Percentiles rank a stretch among this genome's conserved stretches.
Evolutionary conservation across 2,113 vertebrate genomes (phyloP).

Genomic region (Cyanocitta stelleri): DNA sequence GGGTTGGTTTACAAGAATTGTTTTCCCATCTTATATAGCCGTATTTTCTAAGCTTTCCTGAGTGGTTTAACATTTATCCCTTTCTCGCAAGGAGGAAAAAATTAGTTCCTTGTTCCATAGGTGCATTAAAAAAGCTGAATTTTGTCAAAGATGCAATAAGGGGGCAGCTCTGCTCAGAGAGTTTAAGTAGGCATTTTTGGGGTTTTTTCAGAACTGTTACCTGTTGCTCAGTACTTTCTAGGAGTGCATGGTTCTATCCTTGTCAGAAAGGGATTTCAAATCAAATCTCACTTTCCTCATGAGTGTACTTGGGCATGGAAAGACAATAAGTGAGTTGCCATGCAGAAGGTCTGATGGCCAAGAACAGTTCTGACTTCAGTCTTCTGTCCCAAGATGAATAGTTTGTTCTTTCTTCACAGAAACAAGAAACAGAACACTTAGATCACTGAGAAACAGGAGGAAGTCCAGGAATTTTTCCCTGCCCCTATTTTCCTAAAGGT

Average conservation of each 20-base stretch:
- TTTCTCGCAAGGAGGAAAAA: background rate
- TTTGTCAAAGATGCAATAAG: background rate
- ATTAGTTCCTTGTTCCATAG: background rate
- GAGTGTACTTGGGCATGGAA: background rate
- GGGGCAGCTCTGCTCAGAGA: background rate
- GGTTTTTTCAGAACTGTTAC: background rate
- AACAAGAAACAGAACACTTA: background rate
- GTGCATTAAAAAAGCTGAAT: background rate
- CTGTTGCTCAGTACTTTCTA: background rate
- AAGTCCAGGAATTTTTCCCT: background rate
- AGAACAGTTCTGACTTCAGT: background rate
- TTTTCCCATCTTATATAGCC: background rate
- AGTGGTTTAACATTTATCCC: background rate
- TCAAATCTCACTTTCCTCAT: background rate
- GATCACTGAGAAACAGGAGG: background rate
- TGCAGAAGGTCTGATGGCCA: background rate
- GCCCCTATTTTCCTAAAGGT: background rate
- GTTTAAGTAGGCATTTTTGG: background rate
- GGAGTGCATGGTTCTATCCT: background rate
- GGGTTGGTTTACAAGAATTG: background rate
- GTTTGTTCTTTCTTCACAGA: background rate
- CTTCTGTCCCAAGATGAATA: background rate
- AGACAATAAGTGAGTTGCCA: background rate
- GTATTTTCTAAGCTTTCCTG: background rate
- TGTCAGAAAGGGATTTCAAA: background rate